These are phyloP conservation scores for Sarcophaga variegata DNA, from an alignment of 2,888 invertebrate species.

Conservation along the genomic window DNA sequence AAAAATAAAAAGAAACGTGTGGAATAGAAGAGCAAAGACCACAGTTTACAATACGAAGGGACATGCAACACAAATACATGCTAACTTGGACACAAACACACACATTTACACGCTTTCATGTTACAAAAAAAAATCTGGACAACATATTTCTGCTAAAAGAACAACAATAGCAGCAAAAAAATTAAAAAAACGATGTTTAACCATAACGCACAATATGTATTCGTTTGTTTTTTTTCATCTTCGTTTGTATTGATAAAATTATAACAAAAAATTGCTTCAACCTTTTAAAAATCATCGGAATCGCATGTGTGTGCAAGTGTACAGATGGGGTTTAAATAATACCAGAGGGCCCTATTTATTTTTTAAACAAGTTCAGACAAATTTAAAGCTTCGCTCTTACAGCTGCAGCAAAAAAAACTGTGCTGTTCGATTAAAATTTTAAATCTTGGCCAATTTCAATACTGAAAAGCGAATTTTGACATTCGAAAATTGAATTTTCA, in stretches of 20 bases:
- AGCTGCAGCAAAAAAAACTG: too few relatives aligned
- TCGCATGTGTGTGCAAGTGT: background rate
- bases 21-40: slow-evolving; percentile 38
- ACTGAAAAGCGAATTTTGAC: too few relatives aligned
- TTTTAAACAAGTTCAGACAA: too few relatives aligned
- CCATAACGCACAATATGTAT: slow-evolving; percentile 53
- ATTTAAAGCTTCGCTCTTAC: too few relatives aligned
- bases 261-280: slow-evolving; percentile 30
- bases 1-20: background rate
- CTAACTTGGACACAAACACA: background rate
- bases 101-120: slow-evolving; percentile 25
- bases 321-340: slow-evolving; percentile 15
- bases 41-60: slow-evolving; percentile 44
- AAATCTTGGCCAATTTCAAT: too few relatives aligned
- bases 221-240: too few relatives aligned
- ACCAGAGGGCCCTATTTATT: background rate
- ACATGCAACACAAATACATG: slow-evolving; percentile 37
- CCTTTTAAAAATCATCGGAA: background rate
- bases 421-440: too few relatives aligned
- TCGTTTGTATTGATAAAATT: slow-evolving; percentile 29
- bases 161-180: background rate
- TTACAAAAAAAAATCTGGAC: slow-evolving; percentile 11
- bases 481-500: too few relatives aligned
- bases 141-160: slow-evolving; percentile 33
- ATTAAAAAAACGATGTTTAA: slow-evolving; percentile 32